These are phyloP conservation scores for Esox masquinongy DNA, from an alignment of 2,797 vertebrate species.

Conservation along the genomic window DNA sequence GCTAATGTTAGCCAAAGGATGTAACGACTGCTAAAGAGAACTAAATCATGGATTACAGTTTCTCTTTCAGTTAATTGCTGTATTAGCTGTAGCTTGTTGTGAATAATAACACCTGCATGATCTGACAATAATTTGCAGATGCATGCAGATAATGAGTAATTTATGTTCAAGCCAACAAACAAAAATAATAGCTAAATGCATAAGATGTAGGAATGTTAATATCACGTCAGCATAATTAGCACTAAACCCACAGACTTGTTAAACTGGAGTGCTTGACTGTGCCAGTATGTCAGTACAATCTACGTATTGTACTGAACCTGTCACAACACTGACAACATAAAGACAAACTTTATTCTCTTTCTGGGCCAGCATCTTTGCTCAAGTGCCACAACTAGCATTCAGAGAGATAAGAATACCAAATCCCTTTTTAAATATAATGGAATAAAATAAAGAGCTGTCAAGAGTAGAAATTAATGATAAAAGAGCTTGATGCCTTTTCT, in stretches of 20 bases:
- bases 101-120: neutral
- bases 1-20: too few relatives aligned
- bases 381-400: neutral
- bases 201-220: too few relatives aligned
- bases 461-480: constrained; percentile 35
- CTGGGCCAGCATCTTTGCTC: neutral
- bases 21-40: too few relatives aligned
- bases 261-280: too few relatives aligned
- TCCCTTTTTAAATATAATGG: neutral
- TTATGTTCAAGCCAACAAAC: neutral
- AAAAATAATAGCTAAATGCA: too few relatives aligned
- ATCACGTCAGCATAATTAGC: too few relatives aligned
- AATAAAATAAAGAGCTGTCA: constrained; percentile 22
- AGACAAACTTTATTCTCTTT: constrained; percentile 1
- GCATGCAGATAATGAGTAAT: neutral
- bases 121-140: neutral
- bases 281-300: too few relatives aligned
- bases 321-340: neutral
- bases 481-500: constrained; percentile 40
- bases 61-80: neutral
- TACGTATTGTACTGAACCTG: neutral
- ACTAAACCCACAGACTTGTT: too few relatives aligned
- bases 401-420: neutral
- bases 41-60: too few relatives aligned
- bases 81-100: too few relatives aligned